A percentile compares a stretch with the other conserved stretches of the same genome.
These are phyloP conservation scores for Micropoecilia bifurca DNA, from an alignment of 2,797 vertebrate genomes.

Conservation along the genomic window DNA sequence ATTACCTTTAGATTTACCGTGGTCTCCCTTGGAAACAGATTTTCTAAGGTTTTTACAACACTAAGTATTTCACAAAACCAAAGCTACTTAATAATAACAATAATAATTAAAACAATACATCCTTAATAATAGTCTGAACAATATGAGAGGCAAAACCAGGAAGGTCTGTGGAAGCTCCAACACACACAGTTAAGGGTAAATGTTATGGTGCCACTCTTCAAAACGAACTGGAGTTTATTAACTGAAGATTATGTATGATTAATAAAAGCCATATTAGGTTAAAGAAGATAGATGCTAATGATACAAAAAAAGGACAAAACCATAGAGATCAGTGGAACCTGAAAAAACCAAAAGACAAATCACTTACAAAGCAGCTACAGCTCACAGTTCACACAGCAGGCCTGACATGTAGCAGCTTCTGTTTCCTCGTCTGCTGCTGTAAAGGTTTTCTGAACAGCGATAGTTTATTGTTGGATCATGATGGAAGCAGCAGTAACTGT, in stretches of 20 bases:
- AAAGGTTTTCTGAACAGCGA: not conserved
- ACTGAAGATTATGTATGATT: conserved; percentile 37
- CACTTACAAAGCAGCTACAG: conserved; percentile 52
- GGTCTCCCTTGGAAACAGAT: not conserved
- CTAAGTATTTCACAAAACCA: not conserved
- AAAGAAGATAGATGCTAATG: conserved; percentile 28
- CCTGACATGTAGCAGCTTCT: not conserved
- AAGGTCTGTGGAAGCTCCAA: not conserved
- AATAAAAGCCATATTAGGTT: conserved; percentile 31
- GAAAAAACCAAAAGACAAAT: conserved; percentile 74
- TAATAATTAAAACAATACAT: not conserved
- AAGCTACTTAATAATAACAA: not conserved
- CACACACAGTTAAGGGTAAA: conserved; percentile 3
- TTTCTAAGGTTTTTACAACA: not conserved
- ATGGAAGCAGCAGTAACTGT: not conserved
- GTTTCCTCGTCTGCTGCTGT: not conserved
- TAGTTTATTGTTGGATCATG: not conserved
- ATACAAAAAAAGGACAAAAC: conserved; percentile 29
- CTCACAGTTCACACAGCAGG: conserved; percentile 4
- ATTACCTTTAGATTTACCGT: not conserved
- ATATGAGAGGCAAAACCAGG: not conserved
- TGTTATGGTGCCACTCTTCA: conserved; percentile 12
- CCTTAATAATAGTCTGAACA: not conserved
- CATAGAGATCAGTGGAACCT: conserved; percentile 76
- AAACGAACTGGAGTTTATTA: conserved; percentile 33